These are phyloP conservation scores for Ibycter americanus DNA, from an alignment of 2,797 vertebrate species.

Conservation along the genomic window DNA sequence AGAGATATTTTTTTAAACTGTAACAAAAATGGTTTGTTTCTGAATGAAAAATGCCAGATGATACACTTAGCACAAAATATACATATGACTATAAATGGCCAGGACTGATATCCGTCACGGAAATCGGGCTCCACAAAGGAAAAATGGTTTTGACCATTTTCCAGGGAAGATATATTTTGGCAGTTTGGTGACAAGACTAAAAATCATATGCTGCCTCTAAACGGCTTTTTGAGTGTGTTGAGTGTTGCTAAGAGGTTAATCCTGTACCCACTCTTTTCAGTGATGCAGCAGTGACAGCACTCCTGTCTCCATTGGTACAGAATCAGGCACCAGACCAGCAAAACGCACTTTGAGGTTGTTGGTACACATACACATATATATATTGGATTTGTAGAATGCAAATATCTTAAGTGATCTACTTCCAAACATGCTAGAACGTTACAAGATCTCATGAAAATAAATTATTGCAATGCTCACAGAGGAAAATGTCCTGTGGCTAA, in stretches of 20 bases:
- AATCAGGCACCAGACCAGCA: not conserved
- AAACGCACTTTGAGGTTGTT: not conserved
- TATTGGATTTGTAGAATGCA: not conserved
- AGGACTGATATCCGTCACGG: not conserved
- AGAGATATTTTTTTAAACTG: not conserved
- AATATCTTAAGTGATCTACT: not conserved
- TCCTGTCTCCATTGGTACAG: not conserved
- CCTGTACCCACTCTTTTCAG: not conserved
- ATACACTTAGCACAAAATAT: not conserved
- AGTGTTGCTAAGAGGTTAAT: not conserved
- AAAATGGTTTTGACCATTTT: not conserved
- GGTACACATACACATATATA: not conserved
- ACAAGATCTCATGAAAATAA: not conserved
- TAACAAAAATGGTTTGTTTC: not conserved
- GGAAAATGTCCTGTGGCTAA: not conserved
- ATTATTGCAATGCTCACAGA: not conserved
- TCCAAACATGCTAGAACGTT: not conserved
- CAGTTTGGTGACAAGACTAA: not conserved
- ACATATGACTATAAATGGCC: not conserved
- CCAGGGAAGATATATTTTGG: not conserved
- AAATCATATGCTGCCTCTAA: not conserved
- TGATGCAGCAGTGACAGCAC: not conserved
- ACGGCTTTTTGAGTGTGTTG: fast-evolving
- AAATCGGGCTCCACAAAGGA: not conserved
- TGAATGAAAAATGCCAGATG: not conserved